Conservation (phyloP, 2,113 vertebrate genomes). For the Cyprinus carpio region DNA sequence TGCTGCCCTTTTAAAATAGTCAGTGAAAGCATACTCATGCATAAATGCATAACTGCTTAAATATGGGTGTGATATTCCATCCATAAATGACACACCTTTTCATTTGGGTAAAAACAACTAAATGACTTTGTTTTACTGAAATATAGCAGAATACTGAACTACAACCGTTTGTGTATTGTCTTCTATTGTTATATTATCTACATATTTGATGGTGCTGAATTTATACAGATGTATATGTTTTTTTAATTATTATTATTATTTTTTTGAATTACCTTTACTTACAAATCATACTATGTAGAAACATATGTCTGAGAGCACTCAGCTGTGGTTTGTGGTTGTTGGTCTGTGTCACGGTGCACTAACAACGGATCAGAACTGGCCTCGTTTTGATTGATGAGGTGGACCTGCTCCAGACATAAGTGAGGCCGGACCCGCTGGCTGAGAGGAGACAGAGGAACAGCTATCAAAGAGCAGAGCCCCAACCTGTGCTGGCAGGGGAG, state of each 20-base stretch:
- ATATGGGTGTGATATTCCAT: neutral
- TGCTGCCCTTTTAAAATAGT: neutral
- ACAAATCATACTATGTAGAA: too few species aligned
- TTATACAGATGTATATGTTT: too few species aligned
- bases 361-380: constrained; percentile 62
- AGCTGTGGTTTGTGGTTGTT: constrained; percentile 11
- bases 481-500: constrained; percentile 26
- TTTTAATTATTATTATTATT: too few species aligned
- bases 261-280: too few species aligned
- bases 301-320: neutral
- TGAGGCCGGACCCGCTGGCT: constrained; percentile 67
- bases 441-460: constrained; percentile 68
- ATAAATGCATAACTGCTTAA: neutral
- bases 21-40: constrained; percentile 12
- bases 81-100: neutral
- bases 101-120: too few species aligned
- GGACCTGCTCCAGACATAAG: constrained; percentile 73
- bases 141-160: too few species aligned
- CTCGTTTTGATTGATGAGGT: constrained; percentile 73
- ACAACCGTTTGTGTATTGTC: too few species aligned
- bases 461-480: constrained; percentile 71
- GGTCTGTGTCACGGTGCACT: constrained; percentile 59
- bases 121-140: too few species aligned
- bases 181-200: too few species aligned
- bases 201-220: too few species aligned